Conservation (phyloP, 2,797 vertebrate species). For the Australoheros facetus region DNA sequence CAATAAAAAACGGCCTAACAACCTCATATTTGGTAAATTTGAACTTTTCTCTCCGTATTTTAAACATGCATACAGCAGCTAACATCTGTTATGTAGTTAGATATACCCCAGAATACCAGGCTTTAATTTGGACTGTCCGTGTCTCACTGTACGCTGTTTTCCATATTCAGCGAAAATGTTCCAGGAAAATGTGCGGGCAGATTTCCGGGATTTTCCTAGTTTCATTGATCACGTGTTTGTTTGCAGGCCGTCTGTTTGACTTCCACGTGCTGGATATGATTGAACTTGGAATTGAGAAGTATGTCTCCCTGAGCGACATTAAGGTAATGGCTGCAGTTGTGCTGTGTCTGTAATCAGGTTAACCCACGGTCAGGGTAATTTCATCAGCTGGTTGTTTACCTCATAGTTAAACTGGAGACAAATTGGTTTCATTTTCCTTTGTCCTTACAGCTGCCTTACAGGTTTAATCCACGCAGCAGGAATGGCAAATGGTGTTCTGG, state of each 20-base stretch:
- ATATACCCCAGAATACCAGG: not conserved
- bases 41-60: not conserved
- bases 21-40: slow-evolving; percentile 90
- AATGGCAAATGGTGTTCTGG: not conserved
- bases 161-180: not conserved
- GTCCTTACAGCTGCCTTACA: too few relatives aligned
- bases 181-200: too few relatives aligned
- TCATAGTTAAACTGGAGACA: not conserved
- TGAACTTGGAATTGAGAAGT: slow-evolving; percentile 94
- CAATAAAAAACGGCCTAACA: slow-evolving; percentile 97
- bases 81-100: not conserved
- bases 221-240: not conserved
- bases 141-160: not conserved
- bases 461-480: too few relatives aligned
- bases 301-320: slow-evolving; percentile 86
- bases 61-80: not conserved
- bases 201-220: too few relatives aligned
- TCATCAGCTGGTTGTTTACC: not conserved
- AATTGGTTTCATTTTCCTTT: too few relatives aligned
- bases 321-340: slow-evolving; percentile 81
- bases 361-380: not conserved
- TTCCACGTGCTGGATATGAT: slow-evolving; percentile 96
- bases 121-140: not conserved
- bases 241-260: slow-evolving; percentile 95
- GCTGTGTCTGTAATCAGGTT: not conserved